Conservation (phyloP, 1,140 invertebrate species). For the Drosophila trapezifrons region DNA sequence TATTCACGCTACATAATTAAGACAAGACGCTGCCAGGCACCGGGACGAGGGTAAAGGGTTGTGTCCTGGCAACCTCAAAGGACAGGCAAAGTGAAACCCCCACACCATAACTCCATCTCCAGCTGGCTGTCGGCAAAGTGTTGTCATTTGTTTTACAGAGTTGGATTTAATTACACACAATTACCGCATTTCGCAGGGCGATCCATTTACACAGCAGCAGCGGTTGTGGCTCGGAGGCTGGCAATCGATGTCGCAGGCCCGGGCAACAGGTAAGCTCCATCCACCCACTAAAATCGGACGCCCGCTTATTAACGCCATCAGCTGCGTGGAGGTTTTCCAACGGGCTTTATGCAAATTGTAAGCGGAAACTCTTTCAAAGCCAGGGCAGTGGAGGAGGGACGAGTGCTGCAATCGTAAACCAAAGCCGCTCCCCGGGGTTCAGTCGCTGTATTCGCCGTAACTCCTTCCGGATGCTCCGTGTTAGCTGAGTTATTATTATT, state of each 20-base stretch:
- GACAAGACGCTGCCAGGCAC: constrained; percentile 56
- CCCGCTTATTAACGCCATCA: constrained; percentile 75
- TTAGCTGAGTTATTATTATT: constrained; percentile 80
- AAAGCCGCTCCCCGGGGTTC: constrained; percentile 45
- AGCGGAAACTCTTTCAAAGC: constrained; percentile 81
- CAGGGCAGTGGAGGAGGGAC: constrained; percentile 2
- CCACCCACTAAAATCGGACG: constrained; percentile 29
- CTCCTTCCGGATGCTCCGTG: constrained; percentile 55
- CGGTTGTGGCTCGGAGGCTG: constrained; percentile 6
- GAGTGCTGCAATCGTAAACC: constrained; percentile 58
- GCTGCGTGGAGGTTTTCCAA: constrained; percentile 57
- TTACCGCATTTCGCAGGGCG: constrained; percentile 77
- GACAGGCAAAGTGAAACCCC: constrained; percentile 19
- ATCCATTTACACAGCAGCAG: constrained; percentile 76
- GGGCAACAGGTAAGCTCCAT: constrained; percentile 75
- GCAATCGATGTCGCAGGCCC: constrained; percentile 19
- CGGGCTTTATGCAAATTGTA: constrained; percentile 82
- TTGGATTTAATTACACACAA: constrained; percentile 83
- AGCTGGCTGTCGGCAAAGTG: constrained; percentile 53
- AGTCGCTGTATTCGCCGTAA: constrained; percentile 12
- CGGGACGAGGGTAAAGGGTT: constrained; percentile 51
- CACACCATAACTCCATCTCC: constrained; percentile 4
- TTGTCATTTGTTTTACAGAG: constrained; percentile 72
- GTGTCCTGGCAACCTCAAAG: constrained; percentile 57
- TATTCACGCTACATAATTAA: constrained; percentile 83